Conservation (phyloP, 2,113 vertebrate species). For the Amphiprion ocellaris region DNA sequence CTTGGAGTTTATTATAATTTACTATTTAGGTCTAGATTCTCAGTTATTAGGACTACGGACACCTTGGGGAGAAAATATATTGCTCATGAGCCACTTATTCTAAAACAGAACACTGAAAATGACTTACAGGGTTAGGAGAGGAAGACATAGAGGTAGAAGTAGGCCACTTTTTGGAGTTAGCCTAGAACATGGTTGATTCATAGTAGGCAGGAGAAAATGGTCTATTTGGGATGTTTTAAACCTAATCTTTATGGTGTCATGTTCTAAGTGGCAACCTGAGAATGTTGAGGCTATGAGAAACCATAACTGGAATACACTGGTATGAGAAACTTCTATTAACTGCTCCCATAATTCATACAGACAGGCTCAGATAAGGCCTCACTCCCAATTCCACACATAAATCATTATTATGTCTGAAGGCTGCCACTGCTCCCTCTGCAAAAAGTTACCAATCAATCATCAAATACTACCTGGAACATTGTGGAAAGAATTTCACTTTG, state of each 20-base stretch:
- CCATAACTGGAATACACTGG: constrained; percentile 23
- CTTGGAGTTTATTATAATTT: too few species aligned
- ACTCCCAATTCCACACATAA: constrained; percentile 54
- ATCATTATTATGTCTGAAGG: constrained; percentile 46
- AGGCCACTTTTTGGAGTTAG: not conserved
- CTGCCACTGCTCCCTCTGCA: constrained; percentile 18
- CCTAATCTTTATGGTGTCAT: constrained; percentile 22
- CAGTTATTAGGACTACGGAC: too few species aligned
- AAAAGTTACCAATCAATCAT: constrained; percentile 23
- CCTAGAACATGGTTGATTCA: not conserved
- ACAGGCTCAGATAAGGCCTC: constrained; percentile 56
- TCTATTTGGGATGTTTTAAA: constrained; percentile 9
- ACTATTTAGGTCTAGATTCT: too few species aligned
- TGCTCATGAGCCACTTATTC: not conserved
- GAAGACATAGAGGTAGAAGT: not conserved
- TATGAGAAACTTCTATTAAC: constrained; percentile 55
- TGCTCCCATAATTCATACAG: constrained; percentile 69
- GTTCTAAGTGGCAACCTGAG: constrained; percentile 9
- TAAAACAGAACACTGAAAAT: not conserved
- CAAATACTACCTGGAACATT: constrained; percentile 25
- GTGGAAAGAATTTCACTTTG: not conserved
- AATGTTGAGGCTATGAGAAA: constrained; percentile 14
- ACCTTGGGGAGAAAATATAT: too few species aligned
- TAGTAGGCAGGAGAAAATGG: not conserved
- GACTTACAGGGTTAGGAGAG: constrained; percentile 3